A percentile compares a stretch with the other conserved stretches of the same genome.
Evolutionary conservation across 1,140 invertebrate species (phyloP).

Genomic region (Philopotamus ludificatus): DNA sequence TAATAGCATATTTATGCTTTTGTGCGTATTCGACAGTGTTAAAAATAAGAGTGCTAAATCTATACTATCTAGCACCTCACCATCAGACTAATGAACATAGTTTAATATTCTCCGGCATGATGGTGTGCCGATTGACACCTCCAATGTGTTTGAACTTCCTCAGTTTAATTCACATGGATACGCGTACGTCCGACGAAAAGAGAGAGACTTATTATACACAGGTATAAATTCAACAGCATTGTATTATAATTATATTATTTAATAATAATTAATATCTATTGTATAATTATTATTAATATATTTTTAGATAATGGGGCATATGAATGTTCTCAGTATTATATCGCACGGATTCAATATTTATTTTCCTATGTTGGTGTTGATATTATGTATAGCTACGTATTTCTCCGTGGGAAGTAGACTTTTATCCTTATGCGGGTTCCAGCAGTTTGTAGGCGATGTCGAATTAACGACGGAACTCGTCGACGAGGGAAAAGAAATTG

Average conservation of each 20-base stretch:
- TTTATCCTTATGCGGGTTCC: slow-evolving; percentile 87
- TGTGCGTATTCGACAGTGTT: slow-evolving; percentile 98
- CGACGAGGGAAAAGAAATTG: slow-evolving; percentile 88
- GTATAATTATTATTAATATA: slow-evolving; percentile 7
- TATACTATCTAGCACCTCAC: slow-evolving; percentile 95
- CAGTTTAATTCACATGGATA: slow-evolving; percentile 97
- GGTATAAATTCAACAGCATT: too few species aligned
- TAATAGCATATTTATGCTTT: slow-evolving; percentile 92
- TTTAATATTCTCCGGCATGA: slow-evolving; percentile 97
- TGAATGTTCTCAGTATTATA: slow-evolving; percentile 97
- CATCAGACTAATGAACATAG: slow-evolving; percentile 99
- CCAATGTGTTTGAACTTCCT: slow-evolving; percentile 98
- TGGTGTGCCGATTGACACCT: slow-evolving; percentile 94
- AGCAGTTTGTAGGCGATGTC: slow-evolving; percentile 93
- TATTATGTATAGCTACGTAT: slow-evolving; percentile 93
- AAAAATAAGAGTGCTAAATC: slow-evolving; percentile 92
- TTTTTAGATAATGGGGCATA: slow-evolving; percentile 96
- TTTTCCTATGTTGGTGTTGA: slow-evolving; percentile 94
- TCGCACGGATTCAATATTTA: slow-evolving; percentile 99
- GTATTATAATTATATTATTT: slow-evolving; percentile 48
- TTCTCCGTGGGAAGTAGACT: slow-evolving; percentile 90
- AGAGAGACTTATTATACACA: slow-evolving; percentile 87
- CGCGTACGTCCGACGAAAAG: slow-evolving; percentile 84
- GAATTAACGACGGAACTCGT: slow-evolving; percentile 90
- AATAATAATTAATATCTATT: slow-evolving; percentile 32